Evolutionary conservation across 1,140 invertebrate genomes (phyloP).

Genomic region (Diabrotica undecimpunctata): DNA sequence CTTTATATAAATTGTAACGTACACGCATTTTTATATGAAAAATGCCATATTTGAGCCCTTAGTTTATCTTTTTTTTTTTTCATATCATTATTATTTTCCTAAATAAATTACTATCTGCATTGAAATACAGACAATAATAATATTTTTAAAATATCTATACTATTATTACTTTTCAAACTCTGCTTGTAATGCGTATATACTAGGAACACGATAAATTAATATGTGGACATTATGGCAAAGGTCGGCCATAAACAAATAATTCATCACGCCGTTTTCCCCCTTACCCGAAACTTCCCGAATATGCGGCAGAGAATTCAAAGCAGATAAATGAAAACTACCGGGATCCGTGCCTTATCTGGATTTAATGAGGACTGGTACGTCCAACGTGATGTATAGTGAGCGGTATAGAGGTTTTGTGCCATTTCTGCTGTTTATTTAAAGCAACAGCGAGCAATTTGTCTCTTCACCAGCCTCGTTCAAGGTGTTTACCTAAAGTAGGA

Average conservation of each 20-base stretch:
- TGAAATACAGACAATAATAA: too few relatives aligned
- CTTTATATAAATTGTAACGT: too few relatives aligned
- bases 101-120: too few relatives aligned
- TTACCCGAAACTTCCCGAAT: not conserved
- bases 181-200: too few relatives aligned
- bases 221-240: too few relatives aligned
- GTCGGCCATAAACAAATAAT: not conserved
- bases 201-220: too few relatives aligned
- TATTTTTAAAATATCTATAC: too few relatives aligned
- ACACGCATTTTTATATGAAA: too few relatives aligned
- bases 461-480: not conserved
- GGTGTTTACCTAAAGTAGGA: not conserved
- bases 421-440: not conserved
- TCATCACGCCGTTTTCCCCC: not conserved
- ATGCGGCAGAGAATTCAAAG: not conserved
- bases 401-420: not conserved
- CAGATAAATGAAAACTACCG: not conserved
- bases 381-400: not conserved
- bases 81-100: too few relatives aligned
- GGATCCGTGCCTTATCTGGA: conserved; percentile 6
- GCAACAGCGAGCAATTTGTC: not conserved
- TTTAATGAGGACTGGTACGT: not conserved
- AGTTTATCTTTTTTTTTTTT: too few relatives aligned
- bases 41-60: too few relatives aligned
- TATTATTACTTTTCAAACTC: too few relatives aligned